Percentiles rank a stretch among this genome's conserved stretches.
These are phyloP conservation scores for Operophtera brumata DNA, from an alignment of 2,888 invertebrate species.

Conservation along the genomic window DNA sequence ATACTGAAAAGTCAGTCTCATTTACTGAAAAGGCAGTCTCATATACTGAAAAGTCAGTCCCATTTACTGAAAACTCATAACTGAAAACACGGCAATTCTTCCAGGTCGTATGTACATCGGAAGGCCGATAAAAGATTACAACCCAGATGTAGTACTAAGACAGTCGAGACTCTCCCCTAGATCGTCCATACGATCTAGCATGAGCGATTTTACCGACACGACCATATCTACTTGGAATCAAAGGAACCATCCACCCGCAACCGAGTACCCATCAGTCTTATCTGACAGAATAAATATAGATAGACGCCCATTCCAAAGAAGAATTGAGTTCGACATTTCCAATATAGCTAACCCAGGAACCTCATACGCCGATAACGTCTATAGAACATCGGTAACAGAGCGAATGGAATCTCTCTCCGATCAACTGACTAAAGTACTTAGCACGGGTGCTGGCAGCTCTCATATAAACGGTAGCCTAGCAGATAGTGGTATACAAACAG, in stretches of 20 bases:
- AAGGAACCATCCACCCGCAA: slow-evolving; percentile 52
- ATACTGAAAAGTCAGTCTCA: slow-evolving; percentile 6
- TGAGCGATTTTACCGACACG: slow-evolving; percentile 77
- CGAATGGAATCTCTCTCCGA: slow-evolving; percentile 69
- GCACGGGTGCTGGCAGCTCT: slow-evolving; percentile 70
- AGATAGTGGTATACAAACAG: slow-evolving; percentile 74
- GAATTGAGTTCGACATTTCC: slow-evolving; percentile 70
- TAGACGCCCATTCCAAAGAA: slow-evolving; percentile 63
- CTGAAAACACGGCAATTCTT: slow-evolving; percentile 33
- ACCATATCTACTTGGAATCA: slow-evolving; percentile 76
- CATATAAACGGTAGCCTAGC: slow-evolving; percentile 74
- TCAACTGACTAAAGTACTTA: slow-evolving; percentile 70
- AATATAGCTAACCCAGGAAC: slow-evolving; percentile 59
- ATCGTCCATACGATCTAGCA: slow-evolving; percentile 71
- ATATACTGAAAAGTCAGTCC: slow-evolving; percentile 6
- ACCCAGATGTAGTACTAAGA: slow-evolving; percentile 63
- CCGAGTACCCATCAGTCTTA: slow-evolving; percentile 71
- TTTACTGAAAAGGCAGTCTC: background rate
- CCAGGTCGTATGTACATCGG: slow-evolving; percentile 71
- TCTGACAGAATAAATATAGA: slow-evolving; percentile 69
- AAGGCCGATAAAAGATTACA: slow-evolving; percentile 73
- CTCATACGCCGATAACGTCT: slow-evolving; percentile 63
- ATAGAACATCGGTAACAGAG: slow-evolving; percentile 58
- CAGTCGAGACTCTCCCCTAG: slow-evolving; percentile 66
- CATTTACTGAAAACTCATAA: too few relatives aligned